Conservation (phyloP, 2,113 vertebrate genomes). For the Elanoides forficatus region DNA sequence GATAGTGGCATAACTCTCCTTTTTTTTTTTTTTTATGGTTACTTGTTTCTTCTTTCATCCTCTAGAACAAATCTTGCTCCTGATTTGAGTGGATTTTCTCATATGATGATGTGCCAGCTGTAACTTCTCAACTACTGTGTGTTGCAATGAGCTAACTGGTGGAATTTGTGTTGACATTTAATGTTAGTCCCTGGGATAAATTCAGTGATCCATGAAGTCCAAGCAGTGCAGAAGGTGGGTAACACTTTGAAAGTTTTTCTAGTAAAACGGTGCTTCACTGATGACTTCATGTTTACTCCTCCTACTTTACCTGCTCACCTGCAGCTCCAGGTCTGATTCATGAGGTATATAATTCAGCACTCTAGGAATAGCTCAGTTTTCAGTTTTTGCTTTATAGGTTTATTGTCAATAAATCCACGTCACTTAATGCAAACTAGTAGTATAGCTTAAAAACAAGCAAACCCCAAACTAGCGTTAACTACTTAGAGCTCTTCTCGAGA, state of each 20-base stretch:
- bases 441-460: background rate
- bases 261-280: background rate
- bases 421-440: background rate
- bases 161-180: background rate
- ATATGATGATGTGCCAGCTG: background rate
- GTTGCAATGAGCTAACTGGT: background rate
- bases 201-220: background rate
- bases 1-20: background rate
- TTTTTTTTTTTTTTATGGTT: background rate
- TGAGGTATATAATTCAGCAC: background rate
- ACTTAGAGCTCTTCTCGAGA: background rate
- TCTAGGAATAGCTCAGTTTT: background rate
- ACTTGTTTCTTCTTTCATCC: background rate
- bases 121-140: background rate
- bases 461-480: background rate
- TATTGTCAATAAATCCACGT: background rate
- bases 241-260: background rate
- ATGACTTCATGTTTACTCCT: background rate
- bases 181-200: background rate
- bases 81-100: background rate
- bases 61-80: background rate
- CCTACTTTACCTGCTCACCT: background rate
- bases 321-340: background rate
- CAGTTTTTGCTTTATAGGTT: background rate
- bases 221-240: background rate